Base-by-base conservation (phyloP, 2,797 vertebrate genomes). In the Chrysolophus pictus region DNA sequence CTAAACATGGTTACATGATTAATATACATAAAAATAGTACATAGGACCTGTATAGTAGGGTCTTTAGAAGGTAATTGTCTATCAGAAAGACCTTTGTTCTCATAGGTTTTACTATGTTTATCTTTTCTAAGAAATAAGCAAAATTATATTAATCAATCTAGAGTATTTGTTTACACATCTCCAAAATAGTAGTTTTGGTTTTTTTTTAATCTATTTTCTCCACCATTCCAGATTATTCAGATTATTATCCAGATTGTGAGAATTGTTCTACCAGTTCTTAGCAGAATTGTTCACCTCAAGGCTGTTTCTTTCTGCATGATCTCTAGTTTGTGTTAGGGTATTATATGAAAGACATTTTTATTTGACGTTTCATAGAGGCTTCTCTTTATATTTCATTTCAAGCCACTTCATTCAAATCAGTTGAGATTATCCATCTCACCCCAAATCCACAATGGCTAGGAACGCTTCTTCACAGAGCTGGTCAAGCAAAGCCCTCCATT, bases 371-470 rank as follows among this genome's bases (percentile, higher is more conserved):
- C 87, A 84, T 1, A 86, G 75, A 59, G 33, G 69, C 76, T 93
- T 91, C 70, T 31, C 84, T 88, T 91, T 89, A 67, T 76, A 62
- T 84, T 88, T 84, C 39, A 87, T 84, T 94, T 93, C 42, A 69
- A 91, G 70, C 14, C n/a, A 59, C 67, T 85, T 89, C 17, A 33
- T 75, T 90, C 87, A 89, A 69, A 14, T 41, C n/a, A 4, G 4
- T 46, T 59, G 79, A 88, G 55, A 70, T 91, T 75, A 63, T 72
- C 42, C 59, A 51, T 72, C 55, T 93, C 80, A 83, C 83, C 44
- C 67, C 46, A 88, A 35, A 70, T 75, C 63, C 67, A 78, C 0
- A 4, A 9, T 62, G 84, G 65, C 31, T 74, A 71, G 33, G 44
- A 87, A 62, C 62, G 46, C 29, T 77, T 78, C 91, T 94, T 83